A percentile compares a stretch with the other conserved stretches of the same genome.
phyloP scores from a whole-genome alignment of 1,140 invertebrate genomes.

The Monochamus saltuarius region DNA sequence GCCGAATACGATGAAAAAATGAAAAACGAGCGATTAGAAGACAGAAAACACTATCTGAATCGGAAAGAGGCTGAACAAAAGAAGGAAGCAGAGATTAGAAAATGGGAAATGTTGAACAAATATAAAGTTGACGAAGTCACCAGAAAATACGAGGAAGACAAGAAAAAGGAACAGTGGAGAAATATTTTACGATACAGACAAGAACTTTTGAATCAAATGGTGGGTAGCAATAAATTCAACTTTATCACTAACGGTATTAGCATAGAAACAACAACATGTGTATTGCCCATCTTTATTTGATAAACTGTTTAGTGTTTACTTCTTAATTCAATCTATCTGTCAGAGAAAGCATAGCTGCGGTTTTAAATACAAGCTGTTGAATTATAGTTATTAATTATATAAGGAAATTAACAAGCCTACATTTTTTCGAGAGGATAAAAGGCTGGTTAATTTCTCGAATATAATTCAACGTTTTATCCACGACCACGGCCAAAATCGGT shows the following conservation, averaged over 20 bases:
- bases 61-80: constrained; percentile 19
- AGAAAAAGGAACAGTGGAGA: constrained; percentile 39
- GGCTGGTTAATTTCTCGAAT: too few relatives aligned
- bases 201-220: constrained; percentile 51
- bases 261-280: too few relatives aligned
- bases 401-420: too few relatives aligned
- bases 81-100: constrained; percentile 35
- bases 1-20: constrained; percentile 25
- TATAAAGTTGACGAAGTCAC: constrained; percentile 45
- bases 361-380: too few relatives aligned
- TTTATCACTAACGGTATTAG: not conserved
- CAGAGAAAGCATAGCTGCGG: too few relatives aligned
- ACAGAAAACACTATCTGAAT: constrained; percentile 24
- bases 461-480: too few relatives aligned
- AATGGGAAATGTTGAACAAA: constrained; percentile 42
- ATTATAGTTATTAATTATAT: too few relatives aligned
- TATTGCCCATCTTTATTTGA: too few relatives aligned
- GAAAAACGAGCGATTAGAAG: constrained; percentile 26
- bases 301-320: too few relatives aligned
- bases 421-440: too few relatives aligned
- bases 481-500: too few relatives aligned
- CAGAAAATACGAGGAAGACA: constrained; percentile 48
- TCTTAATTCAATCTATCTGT: too few relatives aligned
- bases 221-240: not conserved
- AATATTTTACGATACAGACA: constrained; percentile 47